A percentile compares a stretch with the other conserved stretches of the same genome.
These are phyloP conservation scores for Eucera pruinosa DNA, from an alignment of 2,888 invertebrate genomes.

Conservation along the genomic window DNA sequence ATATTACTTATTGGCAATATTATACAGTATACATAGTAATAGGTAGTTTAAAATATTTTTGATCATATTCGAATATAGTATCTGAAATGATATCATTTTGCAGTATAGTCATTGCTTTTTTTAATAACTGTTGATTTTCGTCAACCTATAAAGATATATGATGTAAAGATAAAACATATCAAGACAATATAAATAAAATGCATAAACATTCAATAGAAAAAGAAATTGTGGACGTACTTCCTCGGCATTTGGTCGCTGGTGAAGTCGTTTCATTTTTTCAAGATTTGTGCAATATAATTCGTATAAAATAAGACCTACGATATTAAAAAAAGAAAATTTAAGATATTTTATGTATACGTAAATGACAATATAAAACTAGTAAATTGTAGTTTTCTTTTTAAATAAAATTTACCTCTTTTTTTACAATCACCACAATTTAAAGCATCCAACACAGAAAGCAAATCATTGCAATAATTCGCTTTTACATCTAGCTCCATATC, in stretches of 20 bases:
- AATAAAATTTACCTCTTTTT: slow-evolving; percentile 75
- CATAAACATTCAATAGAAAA: slow-evolving; percentile 49
- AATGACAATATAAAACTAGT: neutral
- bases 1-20: neutral
- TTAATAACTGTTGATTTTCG: slow-evolving; percentile 85
- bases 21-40: neutral
- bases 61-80: slow-evolving; percentile 76
- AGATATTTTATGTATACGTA: slow-evolving; percentile 3
- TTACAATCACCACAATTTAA: slow-evolving; percentile 86
- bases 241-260: slow-evolving; percentile 28
- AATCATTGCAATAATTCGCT: slow-evolving; percentile 87
- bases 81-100: slow-evolving; percentile 86
- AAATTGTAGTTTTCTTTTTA: neutral
- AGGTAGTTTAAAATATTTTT: slow-evolving; percentile 29
- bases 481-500: slow-evolving; percentile 86
- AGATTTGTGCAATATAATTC: slow-evolving; percentile 78
- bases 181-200: slow-evolving; percentile 20
- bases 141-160: slow-evolving; percentile 81
- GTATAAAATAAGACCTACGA: slow-evolving; percentile 79
- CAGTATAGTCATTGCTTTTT: slow-evolving; percentile 86
- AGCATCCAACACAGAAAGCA: slow-evolving; percentile 86
- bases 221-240: slow-evolving; percentile 41
- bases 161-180: slow-evolving; percentile 31
- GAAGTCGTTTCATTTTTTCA: slow-evolving; percentile 70
- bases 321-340: slow-evolving; percentile 6